Percentiles rank a stretch among this genome's conserved stretches.
These are phyloP conservation scores for Limnephilus lunatus DNA, from an alignment of 2,888 invertebrate genomes.

Conservation along the genomic window DNA sequence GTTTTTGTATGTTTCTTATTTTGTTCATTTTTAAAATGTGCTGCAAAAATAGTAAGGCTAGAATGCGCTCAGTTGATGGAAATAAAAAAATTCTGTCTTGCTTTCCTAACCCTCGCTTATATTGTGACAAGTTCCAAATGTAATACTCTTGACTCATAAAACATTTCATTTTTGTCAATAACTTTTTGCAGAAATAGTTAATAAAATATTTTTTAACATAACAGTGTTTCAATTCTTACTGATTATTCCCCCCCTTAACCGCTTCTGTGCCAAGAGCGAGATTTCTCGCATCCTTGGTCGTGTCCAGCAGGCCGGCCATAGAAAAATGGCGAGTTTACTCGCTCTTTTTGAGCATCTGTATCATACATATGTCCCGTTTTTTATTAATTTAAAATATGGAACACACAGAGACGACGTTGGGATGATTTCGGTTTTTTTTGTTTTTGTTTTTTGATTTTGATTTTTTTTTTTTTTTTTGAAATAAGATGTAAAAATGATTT, in stretches of 20 bases:
- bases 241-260: not conserved
- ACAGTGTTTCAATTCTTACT: not conserved
- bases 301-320: too few relatives aligned
- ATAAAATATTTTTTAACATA: conserved; percentile 56
- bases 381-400: too few relatives aligned
- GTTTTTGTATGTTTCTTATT: conserved; percentile 40
- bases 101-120: conserved; percentile 45
- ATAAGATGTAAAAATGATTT: too few relatives aligned
- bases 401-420: too few relatives aligned
- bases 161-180: conserved; percentile 43
- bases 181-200: conserved; percentile 42
- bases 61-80: not conserved
- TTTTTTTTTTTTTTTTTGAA: too few relatives aligned
- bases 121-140: conserved; percentile 31
- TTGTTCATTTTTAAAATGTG: conserved; percentile 10
- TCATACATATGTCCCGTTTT: too few relatives aligned
- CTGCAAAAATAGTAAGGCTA: conserved; percentile 15
- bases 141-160: conserved; percentile 33
- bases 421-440: too few relatives aligned
- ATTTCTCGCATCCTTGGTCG: too few relatives aligned
- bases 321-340: too few relatives aligned
- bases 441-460: too few relatives aligned
- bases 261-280: too few relatives aligned
- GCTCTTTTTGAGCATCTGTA: too few relatives aligned
- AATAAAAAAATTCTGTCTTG: conserved; percentile 24